These are phyloP conservation scores for Protodeltote pygarga DNA, from an alignment of 2,888 invertebrate species.

Conservation along the genomic window DNA sequence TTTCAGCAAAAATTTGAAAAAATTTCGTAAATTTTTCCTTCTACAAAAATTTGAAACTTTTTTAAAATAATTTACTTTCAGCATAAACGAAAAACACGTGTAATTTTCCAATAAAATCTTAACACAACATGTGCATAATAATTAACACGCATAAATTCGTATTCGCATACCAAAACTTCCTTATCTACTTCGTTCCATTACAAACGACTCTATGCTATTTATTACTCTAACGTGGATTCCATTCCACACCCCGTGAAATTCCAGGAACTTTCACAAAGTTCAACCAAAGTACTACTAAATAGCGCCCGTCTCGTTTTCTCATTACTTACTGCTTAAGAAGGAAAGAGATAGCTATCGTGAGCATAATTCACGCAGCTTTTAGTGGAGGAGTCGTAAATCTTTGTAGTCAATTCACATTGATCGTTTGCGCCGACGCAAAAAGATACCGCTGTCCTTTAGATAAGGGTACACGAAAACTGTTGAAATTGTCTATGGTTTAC, in stretches of 20 bases:
- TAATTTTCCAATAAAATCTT: conserved; percentile 12
- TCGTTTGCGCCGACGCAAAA: conserved; percentile 67
- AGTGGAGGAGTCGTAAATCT: conserved; percentile 72
- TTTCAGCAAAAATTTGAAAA: too few relatives aligned
- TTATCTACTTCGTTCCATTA: conserved; percentile 38
- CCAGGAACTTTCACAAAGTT: conserved; percentile 49
- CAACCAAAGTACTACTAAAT: conserved; percentile 39
- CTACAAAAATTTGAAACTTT: too few relatives aligned
- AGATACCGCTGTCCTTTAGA: conserved; percentile 58
- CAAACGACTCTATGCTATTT: conserved; percentile 41
- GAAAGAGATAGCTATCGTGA: conserved; percentile 55
- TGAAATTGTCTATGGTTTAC: conserved; percentile 15
- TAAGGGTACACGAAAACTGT: conserved; percentile 31
- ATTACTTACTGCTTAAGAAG: conserved; percentile 16
- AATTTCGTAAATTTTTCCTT: too few relatives aligned
- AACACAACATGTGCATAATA: conserved; percentile 8
- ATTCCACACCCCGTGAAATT: conserved; percentile 40
- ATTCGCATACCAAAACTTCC: conserved; percentile 28
- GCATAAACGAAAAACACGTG: conserved; percentile 13
- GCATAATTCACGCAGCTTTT: conserved; percentile 73
- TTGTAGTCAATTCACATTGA: conserved; percentile 69
- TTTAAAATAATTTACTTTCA: too few relatives aligned
- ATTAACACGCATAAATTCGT: conserved; percentile 27
- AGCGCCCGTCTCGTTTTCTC: conserved; percentile 39
- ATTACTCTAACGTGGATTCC: conserved; percentile 40